Evolutionary conservation across 2,888 invertebrate species (phyloP), one percentile per base, ranked within the genome.

Genomic region (Himalopsyche tibetana): DNA sequence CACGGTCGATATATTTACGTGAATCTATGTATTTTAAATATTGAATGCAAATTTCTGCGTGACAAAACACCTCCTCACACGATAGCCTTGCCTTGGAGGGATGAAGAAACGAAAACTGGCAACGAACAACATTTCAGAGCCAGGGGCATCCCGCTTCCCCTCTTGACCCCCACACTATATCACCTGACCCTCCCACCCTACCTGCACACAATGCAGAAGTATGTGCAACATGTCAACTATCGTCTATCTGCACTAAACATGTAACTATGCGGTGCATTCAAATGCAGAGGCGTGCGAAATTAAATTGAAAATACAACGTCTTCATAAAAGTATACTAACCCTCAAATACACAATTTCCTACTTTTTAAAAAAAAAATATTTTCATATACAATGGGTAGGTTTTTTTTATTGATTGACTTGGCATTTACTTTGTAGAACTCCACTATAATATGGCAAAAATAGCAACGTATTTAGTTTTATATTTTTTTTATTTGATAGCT

Each of bases 41-140:
- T 51, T 51, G 9, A 51, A 51, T 11, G n/a, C 8, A n/a, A n/a
- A n/a, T 19, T 19, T 6, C 63, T 63, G 63, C 15, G 19, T 63
- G 63, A 63, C 63, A 63, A 63, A 56, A 63, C n/a, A 5, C 63
- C 63, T 45, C 4, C 36, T 51, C 80, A 80, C 84, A 15, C 40
- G 81, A 84, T 84, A 56, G 63, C 84, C 84, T 84, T 84, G 63
- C 84, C 84, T 84, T 84, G 84, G 55, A 74, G 83, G 84, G 84
- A 81, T 84, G 84, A 84, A 84, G 84, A 55, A 84, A 84, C 81
- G 63, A 19, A 28, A 63, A 63, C 63, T 15, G 56, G 42, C 79
- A 6, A 36, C 38, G 55, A 84, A 38, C 56, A 81, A 84, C 84
- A 84, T 81, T 79, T 84, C 63, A 84, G 42, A 84, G 81, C 84